Evolutionary conservation across 2,888 invertebrate genomes (phyloP).

Genomic region (Synergus itoensis): DNA sequence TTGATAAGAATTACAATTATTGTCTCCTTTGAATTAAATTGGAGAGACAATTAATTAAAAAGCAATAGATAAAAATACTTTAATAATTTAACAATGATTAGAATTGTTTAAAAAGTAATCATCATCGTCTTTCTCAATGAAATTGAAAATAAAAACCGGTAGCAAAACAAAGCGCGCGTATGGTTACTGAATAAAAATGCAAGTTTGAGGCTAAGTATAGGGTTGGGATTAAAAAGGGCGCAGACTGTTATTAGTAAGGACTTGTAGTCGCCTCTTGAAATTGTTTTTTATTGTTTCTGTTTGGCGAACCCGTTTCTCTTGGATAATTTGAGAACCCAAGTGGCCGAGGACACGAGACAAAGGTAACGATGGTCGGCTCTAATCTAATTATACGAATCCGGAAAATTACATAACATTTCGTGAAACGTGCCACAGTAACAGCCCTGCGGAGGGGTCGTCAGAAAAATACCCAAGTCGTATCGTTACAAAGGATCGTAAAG

Average conservation of each 20-base stretch:
- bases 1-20: too few species aligned
- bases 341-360: neutral
- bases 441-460: neutral
- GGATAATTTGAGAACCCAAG: constrained; percentile 7
- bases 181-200: neutral
- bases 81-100: neutral
- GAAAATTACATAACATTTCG: constrained; percentile 11
- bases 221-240: neutral
- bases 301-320: neutral
- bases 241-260: constrained; percentile 7
- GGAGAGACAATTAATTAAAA: too few species aligned
- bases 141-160: constrained; percentile 3
- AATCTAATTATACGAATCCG: neutral
- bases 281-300: constrained; percentile 7
- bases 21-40: too few species aligned
- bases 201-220: constrained; percentile 4
- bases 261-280: constrained; percentile 7
- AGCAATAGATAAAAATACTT: too few species aligned
- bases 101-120: neutral
- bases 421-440: neutral
- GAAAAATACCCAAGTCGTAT: neutral
- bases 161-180: neutral
- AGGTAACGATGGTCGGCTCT: neutral
- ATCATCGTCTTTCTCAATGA: neutral
- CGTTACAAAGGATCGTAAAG: constrained; percentile 51